These are phyloP conservation scores for Agrenia bidenticulata DNA, from an alignment of 2,888 invertebrate species.

Conservation along the genomic window DNA sequence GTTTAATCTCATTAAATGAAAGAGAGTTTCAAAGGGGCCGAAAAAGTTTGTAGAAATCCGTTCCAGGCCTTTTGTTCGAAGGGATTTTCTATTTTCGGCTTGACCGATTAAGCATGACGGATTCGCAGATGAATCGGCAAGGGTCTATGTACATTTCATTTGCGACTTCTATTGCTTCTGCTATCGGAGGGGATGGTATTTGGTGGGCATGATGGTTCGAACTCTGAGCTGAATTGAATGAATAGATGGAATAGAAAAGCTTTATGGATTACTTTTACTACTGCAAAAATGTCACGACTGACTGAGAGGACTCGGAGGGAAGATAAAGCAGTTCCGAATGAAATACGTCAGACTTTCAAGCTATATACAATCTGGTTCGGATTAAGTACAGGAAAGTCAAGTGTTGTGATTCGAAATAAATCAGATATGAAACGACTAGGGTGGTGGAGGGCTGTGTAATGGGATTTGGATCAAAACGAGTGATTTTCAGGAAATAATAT, in stretches of 20 bases:
- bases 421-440: conserved; percentile 1
- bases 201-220: background rate
- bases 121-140: conserved; percentile 1
- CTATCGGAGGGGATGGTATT: background rate
- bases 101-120: conserved; percentile 8
- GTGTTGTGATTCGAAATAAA: conserved; percentile 8
- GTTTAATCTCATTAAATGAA: too few species aligned
- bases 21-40: background rate
- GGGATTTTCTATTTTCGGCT: conserved; percentile 4
- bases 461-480: background rate
- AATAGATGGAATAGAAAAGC: background rate
- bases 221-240: background rate
- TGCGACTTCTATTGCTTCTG: background rate
- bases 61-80: background rate
- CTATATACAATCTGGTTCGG: background rate
- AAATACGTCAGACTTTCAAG: too few species aligned
- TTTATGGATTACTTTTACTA: conserved; percentile 5
- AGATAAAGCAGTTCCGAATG: background rate
- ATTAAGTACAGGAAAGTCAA: conserved; percentile 7
- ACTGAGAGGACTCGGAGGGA: background rate
- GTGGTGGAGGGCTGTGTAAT: background rate
- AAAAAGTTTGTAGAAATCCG: background rate
- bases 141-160: background rate
- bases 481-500: conserved; percentile 12
- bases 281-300: conserved; percentile 1